Conservation (phyloP, 2,888 invertebrate species). For the Sarcophaga subvicina region DNA sequence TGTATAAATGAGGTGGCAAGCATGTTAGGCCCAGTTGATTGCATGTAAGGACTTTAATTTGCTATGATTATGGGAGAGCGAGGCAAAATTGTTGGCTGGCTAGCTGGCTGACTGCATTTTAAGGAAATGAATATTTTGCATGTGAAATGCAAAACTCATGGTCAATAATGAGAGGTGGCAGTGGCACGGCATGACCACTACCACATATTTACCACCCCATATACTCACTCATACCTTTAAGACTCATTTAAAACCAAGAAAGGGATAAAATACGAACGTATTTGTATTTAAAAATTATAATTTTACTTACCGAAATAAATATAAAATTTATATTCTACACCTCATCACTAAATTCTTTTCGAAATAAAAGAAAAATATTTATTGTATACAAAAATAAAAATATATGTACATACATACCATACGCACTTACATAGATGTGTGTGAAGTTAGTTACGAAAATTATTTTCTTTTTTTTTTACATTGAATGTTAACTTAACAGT, state of each 20-base stretch:
- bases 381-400: too few species aligned
- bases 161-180: conserved; percentile 65
- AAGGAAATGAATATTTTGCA: conserved; percentile 69
- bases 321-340: conserved; percentile 51
- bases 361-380: background rate
- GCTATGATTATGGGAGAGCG: background rate
- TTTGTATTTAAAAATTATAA: conserved; percentile 30
- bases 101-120: conserved; percentile 27
- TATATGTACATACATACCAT: too few species aligned
- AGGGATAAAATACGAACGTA: conserved; percentile 52
- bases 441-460: too few species aligned
- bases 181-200: conserved; percentile 5
- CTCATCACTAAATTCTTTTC: conserved; percentile 20
- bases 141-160: conserved; percentile 67
- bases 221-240: background rate
- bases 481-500: too few species aligned
- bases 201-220: background rate
- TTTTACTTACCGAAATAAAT: conserved; percentile 39
- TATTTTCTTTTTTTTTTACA: too few species aligned
- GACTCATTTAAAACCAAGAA: background rate
- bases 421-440: too few species aligned
- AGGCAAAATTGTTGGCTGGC: background rate
- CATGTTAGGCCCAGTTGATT: conserved; percentile 25
- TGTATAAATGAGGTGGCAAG: background rate
- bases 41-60: conserved; percentile 45